Percentiles rank a stretch among this genome's conserved stretches.
Conservation (phyloP, 2,113 vertebrate genomes). For the Orycteropus afer region DNA sequence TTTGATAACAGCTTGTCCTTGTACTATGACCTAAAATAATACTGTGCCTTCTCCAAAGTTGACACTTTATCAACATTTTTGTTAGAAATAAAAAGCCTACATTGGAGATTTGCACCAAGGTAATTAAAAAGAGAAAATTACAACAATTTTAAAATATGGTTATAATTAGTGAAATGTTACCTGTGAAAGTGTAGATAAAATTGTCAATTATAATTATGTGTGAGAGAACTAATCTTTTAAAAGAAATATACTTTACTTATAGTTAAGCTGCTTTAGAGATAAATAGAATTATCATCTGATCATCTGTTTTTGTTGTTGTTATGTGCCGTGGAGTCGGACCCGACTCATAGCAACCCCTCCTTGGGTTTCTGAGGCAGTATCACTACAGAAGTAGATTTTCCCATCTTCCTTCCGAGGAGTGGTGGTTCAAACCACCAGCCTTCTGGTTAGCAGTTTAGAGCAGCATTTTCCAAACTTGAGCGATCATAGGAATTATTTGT, state of each 20-base stretch:
- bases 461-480: neutral
- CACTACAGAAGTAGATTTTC: no score
- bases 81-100: neutral
- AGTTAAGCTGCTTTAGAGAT: neutral
- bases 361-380: no score
- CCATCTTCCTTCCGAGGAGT: no score
- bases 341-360: no score
- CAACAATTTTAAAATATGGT: neutral
- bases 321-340: no score
- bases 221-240: neutral
- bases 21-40: conserved; percentile 34
- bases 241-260: neutral
- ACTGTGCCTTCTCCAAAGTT: neutral
- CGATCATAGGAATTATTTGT: neutral
- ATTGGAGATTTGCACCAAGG: neutral
- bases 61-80: neutral
- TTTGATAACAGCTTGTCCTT: conserved; percentile 36
- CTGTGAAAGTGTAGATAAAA: neutral
- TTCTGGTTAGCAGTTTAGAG: no score
- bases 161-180: neutral
- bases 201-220: neutral
- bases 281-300: neutral
- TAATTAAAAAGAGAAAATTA: neutral
- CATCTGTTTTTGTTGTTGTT: no score
- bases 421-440: no score